A percentile compares a stretch with the other conserved stretches of the same genome.
phyloP scores from a whole-genome alignment of 2,113 vertebrate species.

The Trogon surrucura region DNA sequence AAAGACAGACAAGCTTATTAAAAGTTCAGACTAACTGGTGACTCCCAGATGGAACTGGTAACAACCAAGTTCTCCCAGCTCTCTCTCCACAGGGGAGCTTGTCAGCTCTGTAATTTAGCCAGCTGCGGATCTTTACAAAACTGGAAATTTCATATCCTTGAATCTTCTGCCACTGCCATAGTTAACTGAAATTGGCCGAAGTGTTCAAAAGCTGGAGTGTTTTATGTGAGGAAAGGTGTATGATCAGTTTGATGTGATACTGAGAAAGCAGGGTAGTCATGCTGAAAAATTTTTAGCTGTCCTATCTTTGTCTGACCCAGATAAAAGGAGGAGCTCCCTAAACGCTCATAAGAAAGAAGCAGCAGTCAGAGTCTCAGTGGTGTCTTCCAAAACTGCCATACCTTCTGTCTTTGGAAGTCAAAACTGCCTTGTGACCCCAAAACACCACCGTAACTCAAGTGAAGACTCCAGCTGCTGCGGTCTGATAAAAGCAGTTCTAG shows the following conservation, averaged over 20 bases:
- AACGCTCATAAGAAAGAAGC: not conserved
- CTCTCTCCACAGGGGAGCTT: not conserved
- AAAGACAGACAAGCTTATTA: not conserved
- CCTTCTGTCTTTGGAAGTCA: not conserved
- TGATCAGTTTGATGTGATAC: not conserved
- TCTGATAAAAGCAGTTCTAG: not conserved
- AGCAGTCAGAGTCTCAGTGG: not conserved
- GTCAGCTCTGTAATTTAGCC: not conserved
- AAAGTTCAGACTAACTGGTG: not conserved
- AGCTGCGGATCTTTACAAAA: not conserved
- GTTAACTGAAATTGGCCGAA: not conserved
- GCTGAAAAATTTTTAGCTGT: not conserved
- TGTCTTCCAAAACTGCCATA: not conserved
- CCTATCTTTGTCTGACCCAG: slow-evolving; percentile 40
- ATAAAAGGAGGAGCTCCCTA: slow-evolving; percentile 16
- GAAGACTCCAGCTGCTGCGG: not conserved
- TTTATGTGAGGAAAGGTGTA: not conserved
- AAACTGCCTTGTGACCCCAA: not conserved
- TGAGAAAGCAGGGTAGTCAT: not conserved
- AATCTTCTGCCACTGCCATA: not conserved
- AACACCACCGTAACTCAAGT: not conserved
- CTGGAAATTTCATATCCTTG: not conserved
- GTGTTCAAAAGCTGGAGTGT: not conserved
- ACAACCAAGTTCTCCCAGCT: not conserved
- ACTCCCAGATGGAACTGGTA: not conserved